Evolutionary conservation across 2,797 vertebrate species (phyloP).

Genomic region (Geotrypetes seraphini): DNA sequence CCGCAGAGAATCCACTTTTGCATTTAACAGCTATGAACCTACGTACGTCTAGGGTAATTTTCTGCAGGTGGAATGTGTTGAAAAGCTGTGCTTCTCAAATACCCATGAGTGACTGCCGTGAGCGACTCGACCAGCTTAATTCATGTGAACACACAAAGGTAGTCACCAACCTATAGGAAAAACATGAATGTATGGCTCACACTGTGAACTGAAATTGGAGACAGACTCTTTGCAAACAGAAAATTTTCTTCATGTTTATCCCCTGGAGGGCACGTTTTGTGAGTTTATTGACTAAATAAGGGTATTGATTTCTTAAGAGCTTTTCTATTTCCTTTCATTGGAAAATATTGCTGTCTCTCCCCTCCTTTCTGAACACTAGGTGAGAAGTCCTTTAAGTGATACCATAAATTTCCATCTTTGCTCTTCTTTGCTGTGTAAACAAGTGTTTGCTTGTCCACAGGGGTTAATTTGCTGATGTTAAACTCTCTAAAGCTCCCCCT

Average conservation of each 20-base stretch:
- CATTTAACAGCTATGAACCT: no score
- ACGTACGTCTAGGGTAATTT: no score
- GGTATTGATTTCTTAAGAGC: conserved; percentile 79
- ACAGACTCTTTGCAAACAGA: conserved; percentile 28
- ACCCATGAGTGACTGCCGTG: no score
- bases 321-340: conserved; percentile 52
- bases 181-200: neutral
- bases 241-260: conserved; percentile 37
- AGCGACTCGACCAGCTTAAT: no score
- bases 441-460: conserved; percentile 28
- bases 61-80: no score
- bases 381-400: conserved; percentile 42
- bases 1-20: no score
- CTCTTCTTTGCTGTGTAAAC: conserved; percentile 32
- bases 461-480: conserved; percentile 34
- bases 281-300: conserved; percentile 74
- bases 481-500: conserved; percentile 3
- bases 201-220: conserved; percentile 9
- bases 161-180: no score
- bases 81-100: no score
- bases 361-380: conserved; percentile 41
- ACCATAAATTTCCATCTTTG: conserved; percentile 53
- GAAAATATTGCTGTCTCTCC: conserved; percentile 44
- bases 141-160: no score
- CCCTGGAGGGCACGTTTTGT: conserved; percentile 39